Evolutionary conservation across 2,113 vertebrate genomes (phyloP).

Genomic region (Percopsis transmontana): DNA sequence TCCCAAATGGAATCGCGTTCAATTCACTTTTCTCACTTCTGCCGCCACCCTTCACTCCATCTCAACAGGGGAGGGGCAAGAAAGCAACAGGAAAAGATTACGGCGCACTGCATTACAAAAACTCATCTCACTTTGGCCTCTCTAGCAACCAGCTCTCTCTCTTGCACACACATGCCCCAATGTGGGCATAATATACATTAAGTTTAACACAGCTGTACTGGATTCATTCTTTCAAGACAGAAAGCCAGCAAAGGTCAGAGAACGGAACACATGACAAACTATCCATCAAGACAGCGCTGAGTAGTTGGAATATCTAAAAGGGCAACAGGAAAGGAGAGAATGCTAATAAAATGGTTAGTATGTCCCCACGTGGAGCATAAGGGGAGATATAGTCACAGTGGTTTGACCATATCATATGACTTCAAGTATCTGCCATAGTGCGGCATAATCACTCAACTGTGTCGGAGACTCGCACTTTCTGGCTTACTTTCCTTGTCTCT

Average conservation of each 20-base stretch:
- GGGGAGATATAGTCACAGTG: conserved; percentile 21
- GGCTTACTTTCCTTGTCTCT: conserved; percentile 10
- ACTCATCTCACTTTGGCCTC: conserved; percentile 22
- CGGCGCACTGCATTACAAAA: conserved; percentile 29
- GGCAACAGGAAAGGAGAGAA: conserved; percentile 1
- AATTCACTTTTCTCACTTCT: conserved; percentile 25
- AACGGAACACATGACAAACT: too few species aligned
- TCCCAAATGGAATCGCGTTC: conserved; percentile 18
- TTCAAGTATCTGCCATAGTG: conserved; percentile 37
- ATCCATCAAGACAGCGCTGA: too few species aligned
- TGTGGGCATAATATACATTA: background rate
- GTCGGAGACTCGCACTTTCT: conserved; percentile 11
- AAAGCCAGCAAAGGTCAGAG: background rate
- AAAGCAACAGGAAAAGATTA: conserved; percentile 30
- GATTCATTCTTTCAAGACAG: conserved; percentile 11
- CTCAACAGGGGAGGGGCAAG: conserved; percentile 14
- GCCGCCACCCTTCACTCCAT: conserved; percentile 14
- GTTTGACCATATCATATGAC: too few species aligned
- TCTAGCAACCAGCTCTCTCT: conserved; percentile 10
- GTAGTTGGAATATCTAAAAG: background rate
- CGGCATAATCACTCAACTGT: conserved; percentile 34
- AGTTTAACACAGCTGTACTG: conserved; percentile 9
- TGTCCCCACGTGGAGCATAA: conserved; percentile 21
- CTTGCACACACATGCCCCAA: background rate
- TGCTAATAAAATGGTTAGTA: conserved; percentile 38